phyloP scores from a whole-genome alignment of 1,140 invertebrate species.

The Calycopis cecrops region DNA sequence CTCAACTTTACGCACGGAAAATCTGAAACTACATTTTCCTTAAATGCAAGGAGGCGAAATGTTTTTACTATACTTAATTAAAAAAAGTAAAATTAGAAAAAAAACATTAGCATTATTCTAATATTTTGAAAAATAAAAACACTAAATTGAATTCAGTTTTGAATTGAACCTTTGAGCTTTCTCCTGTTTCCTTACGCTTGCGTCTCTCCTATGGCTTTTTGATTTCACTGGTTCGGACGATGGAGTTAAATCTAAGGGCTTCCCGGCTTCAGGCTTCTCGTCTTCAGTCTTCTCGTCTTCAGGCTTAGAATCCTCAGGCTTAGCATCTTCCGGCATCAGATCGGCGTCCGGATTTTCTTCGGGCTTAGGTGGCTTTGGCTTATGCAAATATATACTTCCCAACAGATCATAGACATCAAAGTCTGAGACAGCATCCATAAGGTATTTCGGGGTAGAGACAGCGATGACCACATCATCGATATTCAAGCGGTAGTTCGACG shows the following conservation, averaged over 20 bases:
- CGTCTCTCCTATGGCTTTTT: conserved; percentile 48
- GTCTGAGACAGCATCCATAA: conserved; percentile 54
- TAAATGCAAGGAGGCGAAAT: no score
- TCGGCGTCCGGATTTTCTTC: conserved; percentile 27
- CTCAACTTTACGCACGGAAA: no score
- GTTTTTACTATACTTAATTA: no score
- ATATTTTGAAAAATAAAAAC: not conserved
- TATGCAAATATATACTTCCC: conserved; percentile 38
- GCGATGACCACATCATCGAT: conserved; percentile 80
- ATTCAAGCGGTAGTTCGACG: conserved; percentile 80
- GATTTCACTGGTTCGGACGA: conserved; percentile 32
- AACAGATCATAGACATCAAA: conserved; percentile 40
- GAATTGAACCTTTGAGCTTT: conserved; percentile 65
- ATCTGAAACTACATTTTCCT: no score
- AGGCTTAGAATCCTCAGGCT: no score
- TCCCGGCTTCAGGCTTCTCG: no score
- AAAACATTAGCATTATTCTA: not conserved
- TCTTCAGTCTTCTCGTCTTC: conserved; percentile 26
- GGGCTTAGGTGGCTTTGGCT: conserved; percentile 42
- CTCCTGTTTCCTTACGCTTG: conserved; percentile 42
- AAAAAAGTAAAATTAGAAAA: no score
- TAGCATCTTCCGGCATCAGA: conserved; percentile 11
- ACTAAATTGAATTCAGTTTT: conserved; percentile 12
- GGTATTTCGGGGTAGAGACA: conserved; percentile 77
- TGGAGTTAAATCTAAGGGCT: conserved; percentile 40